phyloP scores from a whole-genome alignment of 1,140 invertebrate genomes.

The Monomorium pharaonis region DNA sequence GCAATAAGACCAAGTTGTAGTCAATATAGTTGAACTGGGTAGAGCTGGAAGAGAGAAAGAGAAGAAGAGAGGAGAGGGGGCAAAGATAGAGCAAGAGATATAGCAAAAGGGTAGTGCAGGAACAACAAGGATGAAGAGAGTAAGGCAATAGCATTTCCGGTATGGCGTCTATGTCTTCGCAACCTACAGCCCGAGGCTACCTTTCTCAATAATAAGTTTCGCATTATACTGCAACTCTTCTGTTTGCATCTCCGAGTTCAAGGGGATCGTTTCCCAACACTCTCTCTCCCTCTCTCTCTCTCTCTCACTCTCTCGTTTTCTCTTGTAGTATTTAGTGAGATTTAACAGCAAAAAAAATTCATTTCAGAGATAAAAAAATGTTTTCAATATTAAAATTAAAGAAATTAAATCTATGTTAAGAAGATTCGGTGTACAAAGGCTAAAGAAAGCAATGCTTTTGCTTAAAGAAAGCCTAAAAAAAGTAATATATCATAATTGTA shows the following conservation, averaged over 20 bases:
- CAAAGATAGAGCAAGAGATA: not conserved
- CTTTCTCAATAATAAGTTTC: slow-evolving; percentile 70
- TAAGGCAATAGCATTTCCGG: slow-evolving; percentile 62
- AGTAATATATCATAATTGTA: too few relatives aligned
- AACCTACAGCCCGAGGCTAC: slow-evolving; percentile 67
- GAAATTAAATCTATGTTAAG: too few relatives aligned
- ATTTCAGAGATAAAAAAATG: too few relatives aligned
- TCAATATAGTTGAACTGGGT: slow-evolving; percentile 45
- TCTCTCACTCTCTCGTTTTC: not conserved
- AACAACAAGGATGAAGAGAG: slow-evolving; percentile 15
- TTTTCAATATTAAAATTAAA: too few relatives aligned
- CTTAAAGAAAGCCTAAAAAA: too few relatives aligned
- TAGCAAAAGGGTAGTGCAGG: not conserved
- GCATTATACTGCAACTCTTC: slow-evolving; percentile 68
- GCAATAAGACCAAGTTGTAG: slow-evolving; percentile 54
- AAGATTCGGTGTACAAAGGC: too few relatives aligned
- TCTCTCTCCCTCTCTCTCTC: not conserved
- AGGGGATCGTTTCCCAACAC: slow-evolving; percentile 51
- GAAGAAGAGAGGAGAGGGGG: not conserved
- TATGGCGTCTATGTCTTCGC: slow-evolving; percentile 63
- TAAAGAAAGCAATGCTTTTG: too few relatives aligned
- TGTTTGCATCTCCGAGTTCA: slow-evolving; percentile 69
- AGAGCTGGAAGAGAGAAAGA: too few relatives aligned
- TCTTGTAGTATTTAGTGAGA: too few relatives aligned
- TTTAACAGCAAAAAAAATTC: too few relatives aligned